A percentile compares a stretch with the other conserved stretches of the same genome.
Conservation (phyloP, 2,797 vertebrate genomes). For the Sebastes steindachneri region DNA sequence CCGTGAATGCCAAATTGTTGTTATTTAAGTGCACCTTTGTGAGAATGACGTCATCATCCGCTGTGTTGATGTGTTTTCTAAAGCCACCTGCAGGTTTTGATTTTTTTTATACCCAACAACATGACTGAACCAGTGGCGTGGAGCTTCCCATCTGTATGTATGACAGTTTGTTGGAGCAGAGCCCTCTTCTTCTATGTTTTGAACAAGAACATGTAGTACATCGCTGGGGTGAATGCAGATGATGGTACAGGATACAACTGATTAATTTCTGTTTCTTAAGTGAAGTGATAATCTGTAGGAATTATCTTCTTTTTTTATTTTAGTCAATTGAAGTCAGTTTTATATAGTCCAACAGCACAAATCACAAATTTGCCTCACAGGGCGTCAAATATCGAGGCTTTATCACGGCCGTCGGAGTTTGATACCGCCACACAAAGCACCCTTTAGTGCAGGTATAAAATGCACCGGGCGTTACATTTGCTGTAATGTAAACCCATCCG, state of each 20-base stretch:
- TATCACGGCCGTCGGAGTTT: too few species aligned
- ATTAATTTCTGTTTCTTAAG: background rate
- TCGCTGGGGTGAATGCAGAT: background rate
- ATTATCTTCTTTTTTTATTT: background rate
- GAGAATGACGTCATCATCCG: conserved; percentile 1
- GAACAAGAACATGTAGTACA: background rate
- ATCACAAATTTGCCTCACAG: too few species aligned
- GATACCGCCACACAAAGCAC: too few species aligned
- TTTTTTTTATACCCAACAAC: background rate
- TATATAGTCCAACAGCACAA: background rate
- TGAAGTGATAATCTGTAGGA: background rate
- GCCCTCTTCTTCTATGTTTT: background rate
- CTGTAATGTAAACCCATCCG: too few species aligned
- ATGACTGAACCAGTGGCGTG: background rate
- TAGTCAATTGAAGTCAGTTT: background rate
- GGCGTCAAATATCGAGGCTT: too few species aligned
- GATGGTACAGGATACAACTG: background rate
- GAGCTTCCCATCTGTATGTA: background rate
- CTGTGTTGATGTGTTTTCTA: background rate
- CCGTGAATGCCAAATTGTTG: conserved; percentile 11
- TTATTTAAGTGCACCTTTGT: conserved; percentile 12
- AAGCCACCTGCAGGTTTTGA: background rate
- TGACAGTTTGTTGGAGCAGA: background rate
- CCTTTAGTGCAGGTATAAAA: too few species aligned
- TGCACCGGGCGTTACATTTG: too few species aligned